Percentiles rank a stretch among this genome's conserved stretches.
phyloP scores from a whole-genome alignment of 1,140 invertebrate genomes.

The Zaprionus lachaisei region DNA sequence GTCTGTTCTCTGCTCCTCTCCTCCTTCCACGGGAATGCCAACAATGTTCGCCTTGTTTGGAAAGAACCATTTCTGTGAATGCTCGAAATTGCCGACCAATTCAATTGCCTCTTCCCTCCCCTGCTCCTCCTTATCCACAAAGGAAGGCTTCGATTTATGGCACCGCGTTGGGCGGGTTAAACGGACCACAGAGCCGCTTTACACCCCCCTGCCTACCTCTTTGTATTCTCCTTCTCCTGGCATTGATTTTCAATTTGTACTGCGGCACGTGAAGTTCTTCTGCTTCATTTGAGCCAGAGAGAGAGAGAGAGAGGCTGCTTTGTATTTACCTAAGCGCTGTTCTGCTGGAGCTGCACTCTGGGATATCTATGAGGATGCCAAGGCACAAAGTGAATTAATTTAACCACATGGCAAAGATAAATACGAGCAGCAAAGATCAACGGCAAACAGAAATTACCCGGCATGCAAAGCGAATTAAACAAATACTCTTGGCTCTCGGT shows the following conservation, averaged over 20 bases:
- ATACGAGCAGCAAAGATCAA: constrained; percentile 44
- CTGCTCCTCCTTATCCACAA: constrained; percentile 15
- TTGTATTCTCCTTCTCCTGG: constrained; percentile 4
- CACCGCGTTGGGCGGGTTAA: constrained; percentile 47
- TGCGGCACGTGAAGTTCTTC: constrained; percentile 76
- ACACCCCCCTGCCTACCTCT: neutral
- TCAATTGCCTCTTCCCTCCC: constrained; percentile 35
- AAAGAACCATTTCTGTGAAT: constrained; percentile 25
- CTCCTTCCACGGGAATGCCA: neutral
- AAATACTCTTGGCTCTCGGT: neutral
- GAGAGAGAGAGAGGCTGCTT: neutral
- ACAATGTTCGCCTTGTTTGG: constrained; percentile 7
- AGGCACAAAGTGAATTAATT: constrained; percentile 72
- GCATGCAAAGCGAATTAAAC: constrained; percentile 6
- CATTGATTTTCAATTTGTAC: constrained; percentile 80
- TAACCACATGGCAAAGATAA: constrained; percentile 27
- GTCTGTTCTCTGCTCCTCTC: neutral
- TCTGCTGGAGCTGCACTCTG: constrained; percentile 14
- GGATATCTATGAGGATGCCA: constrained; percentile 34
- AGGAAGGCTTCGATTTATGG: constrained; percentile 56
- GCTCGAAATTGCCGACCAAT: constrained; percentile 46
- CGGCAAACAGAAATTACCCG: neutral
- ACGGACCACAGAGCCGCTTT: constrained; percentile 13
- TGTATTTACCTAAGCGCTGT: constrained; percentile 67
- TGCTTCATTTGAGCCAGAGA: constrained; percentile 59